Conservation (phyloP, 2,113 vertebrate genomes). For the Brienomyrus longianalis region DNA sequence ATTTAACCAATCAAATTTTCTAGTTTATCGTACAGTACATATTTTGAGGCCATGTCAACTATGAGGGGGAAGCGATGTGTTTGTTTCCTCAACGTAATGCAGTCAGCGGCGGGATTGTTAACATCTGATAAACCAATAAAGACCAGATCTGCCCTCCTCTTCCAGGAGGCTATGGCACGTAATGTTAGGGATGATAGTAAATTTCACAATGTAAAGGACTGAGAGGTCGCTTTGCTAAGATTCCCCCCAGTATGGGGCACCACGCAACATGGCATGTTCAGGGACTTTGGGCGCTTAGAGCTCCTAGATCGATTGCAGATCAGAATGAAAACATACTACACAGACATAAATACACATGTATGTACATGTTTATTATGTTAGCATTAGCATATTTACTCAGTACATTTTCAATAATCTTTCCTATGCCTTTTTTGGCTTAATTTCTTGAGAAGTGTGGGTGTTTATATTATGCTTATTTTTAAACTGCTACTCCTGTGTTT, state of each 20-base stretch:
- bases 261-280: background rate
- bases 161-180: background rate
- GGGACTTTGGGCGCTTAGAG: background rate
- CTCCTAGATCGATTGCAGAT: background rate
- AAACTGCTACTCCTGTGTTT: constrained; percentile 17
- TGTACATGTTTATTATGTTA: background rate
- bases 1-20: constrained; percentile 5
- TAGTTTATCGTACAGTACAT: background rate
- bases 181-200: background rate
- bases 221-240: background rate
- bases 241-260: background rate
- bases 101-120: background rate
- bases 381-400: background rate
- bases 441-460: constrained; percentile 9
- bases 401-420: constrained; percentile 6
- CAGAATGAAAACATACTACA: background rate
- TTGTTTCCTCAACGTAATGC: background rate
- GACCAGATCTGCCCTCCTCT: background rate
- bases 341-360: background rate
- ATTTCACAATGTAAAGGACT: background rate
- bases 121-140: background rate
- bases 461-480: constrained; percentile 19
- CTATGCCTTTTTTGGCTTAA: constrained; percentile 8
- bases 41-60: background rate
- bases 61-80: background rate